A percentile compares a stretch with the other conserved stretches of the same genome.
Evolutionary conservation across 2,797 vertebrate species (phyloP).

Genomic region (Salarias fasciatus): DNA sequence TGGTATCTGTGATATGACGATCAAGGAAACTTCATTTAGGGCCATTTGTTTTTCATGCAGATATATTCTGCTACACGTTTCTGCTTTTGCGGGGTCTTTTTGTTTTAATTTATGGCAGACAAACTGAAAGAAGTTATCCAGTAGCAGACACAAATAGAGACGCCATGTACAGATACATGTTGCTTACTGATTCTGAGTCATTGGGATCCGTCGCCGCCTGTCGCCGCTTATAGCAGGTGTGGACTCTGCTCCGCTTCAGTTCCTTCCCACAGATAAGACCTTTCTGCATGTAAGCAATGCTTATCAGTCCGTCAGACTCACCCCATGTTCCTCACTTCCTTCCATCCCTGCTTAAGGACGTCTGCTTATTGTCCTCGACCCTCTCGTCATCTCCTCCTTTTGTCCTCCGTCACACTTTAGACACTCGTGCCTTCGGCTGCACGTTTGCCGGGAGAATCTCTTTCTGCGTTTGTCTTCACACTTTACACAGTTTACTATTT

Average conservation of each 20-base stretch:
- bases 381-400: constrained; percentile 47
- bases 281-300: neutral
- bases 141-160: too few species aligned
- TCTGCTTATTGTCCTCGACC: constrained; percentile 22
- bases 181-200: neutral
- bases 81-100: neutral
- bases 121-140: neutral
- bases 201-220: neutral
- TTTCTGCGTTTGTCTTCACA: too few species aligned
- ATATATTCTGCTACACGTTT: neutral
- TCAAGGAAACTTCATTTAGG: too few species aligned
- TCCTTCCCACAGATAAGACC: neutral
- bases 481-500: too few species aligned
- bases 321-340: constrained; percentile 29
- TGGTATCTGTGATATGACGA: too few species aligned
- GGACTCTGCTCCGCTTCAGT: constrained; percentile 8
- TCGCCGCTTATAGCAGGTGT: neutral
- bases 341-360: constrained; percentile 13
- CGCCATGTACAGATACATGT: neutral
- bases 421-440: neutral
- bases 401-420: constrained; percentile 9
- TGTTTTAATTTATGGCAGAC: neutral
- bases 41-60: too few species aligned
- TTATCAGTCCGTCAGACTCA: constrained; percentile 13
- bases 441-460: neutral